phyloP scores from a whole-genome alignment of 2,113 vertebrate genomes.

The Carollia perspicillata region DNA sequence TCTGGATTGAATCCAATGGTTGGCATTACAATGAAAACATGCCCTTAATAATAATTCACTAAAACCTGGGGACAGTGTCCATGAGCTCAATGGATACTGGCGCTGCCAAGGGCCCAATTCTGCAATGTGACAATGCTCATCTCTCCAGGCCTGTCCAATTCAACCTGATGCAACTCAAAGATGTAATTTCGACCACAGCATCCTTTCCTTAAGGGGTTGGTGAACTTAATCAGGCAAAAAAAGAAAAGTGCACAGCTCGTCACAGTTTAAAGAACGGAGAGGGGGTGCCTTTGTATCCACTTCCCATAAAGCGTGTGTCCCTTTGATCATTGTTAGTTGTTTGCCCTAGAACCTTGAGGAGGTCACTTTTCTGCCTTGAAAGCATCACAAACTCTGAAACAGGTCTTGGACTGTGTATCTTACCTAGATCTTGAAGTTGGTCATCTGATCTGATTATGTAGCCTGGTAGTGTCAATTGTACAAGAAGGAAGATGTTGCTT shows the following conservation, averaged over 20 bases:
- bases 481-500: background rate
- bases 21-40: slow-evolving; percentile 20
- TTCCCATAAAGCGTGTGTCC: background rate
- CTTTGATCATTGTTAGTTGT: background rate
- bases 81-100: background rate
- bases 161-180: background rate
- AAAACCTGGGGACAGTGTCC: background rate
- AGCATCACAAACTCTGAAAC: background rate
- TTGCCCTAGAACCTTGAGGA: background rate
- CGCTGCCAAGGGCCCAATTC: background rate
- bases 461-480: background rate
- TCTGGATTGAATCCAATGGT: background rate
- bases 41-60: background rate
- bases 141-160: background rate
- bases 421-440: background rate
- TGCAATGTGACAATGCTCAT: background rate
- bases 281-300: background rate
- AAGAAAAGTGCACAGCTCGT: background rate
- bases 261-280: background rate
- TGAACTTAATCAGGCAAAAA: background rate
- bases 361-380: background rate
- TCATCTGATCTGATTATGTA: background rate
- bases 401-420: background rate
- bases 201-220: background rate
- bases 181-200: background rate